These are phyloP conservation scores for Enteromius trimaculatus DNA, from an alignment of 2,797 vertebrate genomes.

Conservation along the genomic window DNA sequence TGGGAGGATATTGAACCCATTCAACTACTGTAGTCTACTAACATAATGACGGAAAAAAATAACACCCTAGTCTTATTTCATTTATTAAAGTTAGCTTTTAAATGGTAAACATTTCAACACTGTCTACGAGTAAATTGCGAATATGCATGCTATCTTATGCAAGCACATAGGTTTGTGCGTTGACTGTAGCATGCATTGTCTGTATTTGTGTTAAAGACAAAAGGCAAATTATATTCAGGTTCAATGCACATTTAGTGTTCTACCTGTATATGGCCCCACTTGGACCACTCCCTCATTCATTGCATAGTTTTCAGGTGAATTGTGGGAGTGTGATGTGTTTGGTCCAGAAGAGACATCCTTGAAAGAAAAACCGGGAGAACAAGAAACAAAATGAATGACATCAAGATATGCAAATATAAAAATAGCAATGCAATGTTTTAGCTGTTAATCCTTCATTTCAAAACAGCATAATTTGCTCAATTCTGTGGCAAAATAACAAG, in stretches of 20 bases:
- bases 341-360: constrained; percentile 84
- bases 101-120: not conserved
- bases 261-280: constrained; percentile 86
- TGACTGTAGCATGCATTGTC: not conserved
- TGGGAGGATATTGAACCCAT: not conserved
- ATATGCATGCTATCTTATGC: not conserved
- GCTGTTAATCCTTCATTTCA: not conserved
- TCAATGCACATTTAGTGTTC: not conserved
- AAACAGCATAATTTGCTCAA: not conserved
- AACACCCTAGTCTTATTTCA: not conserved
- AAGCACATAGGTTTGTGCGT: not conserved
- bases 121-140: not conserved
- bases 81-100: not conserved
- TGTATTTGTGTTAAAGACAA: not conserved
- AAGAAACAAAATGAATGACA: constrained; percentile 33
- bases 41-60: not conserved
- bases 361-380: constrained; percentile 62
- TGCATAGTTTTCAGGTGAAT: constrained; percentile 82
- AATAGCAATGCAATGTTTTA: not conserved
- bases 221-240: not conserved
- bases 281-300: constrained; percentile 86
- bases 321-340: constrained; percentile 85
- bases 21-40: not conserved
- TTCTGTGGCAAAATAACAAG: not conserved
- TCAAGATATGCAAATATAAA: not conserved